Percentiles rank a stretch among this genome's conserved stretches.
Evolutionary conservation across 1,140 invertebrate genomes (phyloP).

Genomic region (Araneus ventricosus): DNA sequence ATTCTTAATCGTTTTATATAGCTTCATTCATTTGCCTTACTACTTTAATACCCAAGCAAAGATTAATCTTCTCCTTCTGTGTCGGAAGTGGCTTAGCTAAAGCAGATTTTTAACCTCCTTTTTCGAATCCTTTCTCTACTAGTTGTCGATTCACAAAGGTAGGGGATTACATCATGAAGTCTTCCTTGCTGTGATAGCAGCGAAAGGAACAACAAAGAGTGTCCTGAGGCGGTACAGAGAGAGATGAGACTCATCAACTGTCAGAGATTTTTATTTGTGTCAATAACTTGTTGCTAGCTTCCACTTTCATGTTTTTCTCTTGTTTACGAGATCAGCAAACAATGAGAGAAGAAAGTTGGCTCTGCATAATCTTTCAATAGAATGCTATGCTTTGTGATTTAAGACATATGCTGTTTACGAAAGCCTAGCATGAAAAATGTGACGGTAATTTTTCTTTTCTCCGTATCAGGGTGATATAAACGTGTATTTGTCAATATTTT

Average conservation of each 20-base stretch:
- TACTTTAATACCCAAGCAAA: no score
- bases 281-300: conserved; percentile 12
- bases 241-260: conserved; percentile 24
- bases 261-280: conserved; percentile 24
- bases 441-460: neutral
- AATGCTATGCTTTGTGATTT: conserved; percentile 13
- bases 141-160: neutral
- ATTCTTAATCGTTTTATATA: no score
- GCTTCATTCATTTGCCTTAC: no score
- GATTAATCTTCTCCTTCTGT: no score
- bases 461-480: neutral
- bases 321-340: conserved; percentile 5
- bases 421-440: neutral
- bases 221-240: neutral
- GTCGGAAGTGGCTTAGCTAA: neutral
- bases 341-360: conserved; percentile 9
- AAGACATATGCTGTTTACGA: neutral
- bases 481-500: no score
- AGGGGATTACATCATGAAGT: conserved; percentile 17
- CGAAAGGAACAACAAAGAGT: conserved; percentile 1
- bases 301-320: neutral
- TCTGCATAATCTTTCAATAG: neutral
- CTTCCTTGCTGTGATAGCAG: neutral
- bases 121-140: neutral
- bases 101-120: conserved; percentile 34